Evolutionary conservation across 1,140 invertebrate species (phyloP).

Genomic region (Ptiloglossa arizonensis): DNA sequence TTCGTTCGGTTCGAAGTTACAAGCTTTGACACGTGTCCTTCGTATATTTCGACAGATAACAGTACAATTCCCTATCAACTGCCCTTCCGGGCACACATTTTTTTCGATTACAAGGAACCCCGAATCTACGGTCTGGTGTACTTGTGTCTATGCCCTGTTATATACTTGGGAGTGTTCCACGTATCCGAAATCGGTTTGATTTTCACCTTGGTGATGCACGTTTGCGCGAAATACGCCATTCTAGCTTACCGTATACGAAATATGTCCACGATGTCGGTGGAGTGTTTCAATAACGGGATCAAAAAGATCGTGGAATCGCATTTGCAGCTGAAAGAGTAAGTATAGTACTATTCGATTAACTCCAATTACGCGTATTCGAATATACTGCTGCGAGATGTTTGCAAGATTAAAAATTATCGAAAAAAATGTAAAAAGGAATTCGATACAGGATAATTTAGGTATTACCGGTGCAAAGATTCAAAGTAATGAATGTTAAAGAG

Average conservation of each 20-base stretch:
- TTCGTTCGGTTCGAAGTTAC: not conserved
- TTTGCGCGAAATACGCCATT: conserved; percentile 31
- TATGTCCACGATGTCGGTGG: not conserved
- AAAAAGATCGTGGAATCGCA: not conserved
- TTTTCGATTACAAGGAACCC: not conserved
- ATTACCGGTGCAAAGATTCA: too few relatives aligned
- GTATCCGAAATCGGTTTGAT: conserved; percentile 11
- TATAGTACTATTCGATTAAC: not conserved
- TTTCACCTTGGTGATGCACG: conserved; percentile 17
- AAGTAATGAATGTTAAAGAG: too few relatives aligned
- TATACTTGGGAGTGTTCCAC: conserved; percentile 12
- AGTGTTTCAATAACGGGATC: not conserved
- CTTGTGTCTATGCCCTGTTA: conserved; percentile 10
- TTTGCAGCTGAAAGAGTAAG: not conserved
- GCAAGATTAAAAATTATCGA: too few relatives aligned
- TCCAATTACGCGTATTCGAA: too few relatives aligned
- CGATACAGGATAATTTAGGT: too few relatives aligned
- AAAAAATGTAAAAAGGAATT: too few relatives aligned
- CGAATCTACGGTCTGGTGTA: conserved; percentile 17
- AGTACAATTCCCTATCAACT: not conserved
- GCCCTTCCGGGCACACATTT: conserved; percentile 6
- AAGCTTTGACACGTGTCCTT: too few relatives aligned
- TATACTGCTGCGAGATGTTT: too few relatives aligned
- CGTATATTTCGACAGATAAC: conserved; percentile 5
- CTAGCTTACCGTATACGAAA: conserved; percentile 12